Percentiles rank a stretch among this genome's conserved stretches.
Conservation (phyloP, 2,113 vertebrate genomes). For the Gadus chalcogrammus region DNA sequence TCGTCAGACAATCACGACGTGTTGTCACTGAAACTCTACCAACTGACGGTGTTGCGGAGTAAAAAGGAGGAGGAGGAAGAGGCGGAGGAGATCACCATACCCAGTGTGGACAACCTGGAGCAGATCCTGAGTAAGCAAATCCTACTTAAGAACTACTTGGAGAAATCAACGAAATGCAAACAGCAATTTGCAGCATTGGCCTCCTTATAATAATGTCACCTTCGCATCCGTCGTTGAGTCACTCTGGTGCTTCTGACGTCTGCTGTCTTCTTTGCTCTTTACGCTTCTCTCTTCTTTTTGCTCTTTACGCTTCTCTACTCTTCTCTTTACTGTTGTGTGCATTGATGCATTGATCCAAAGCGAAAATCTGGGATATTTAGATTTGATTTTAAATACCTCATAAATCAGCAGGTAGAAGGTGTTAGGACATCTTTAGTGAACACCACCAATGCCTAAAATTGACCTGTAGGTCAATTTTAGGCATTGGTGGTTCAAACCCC, state of each 20-base stretch:
- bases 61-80: slow-evolving; percentile 78
- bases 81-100: slow-evolving; percentile 81
- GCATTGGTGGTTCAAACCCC: no score
- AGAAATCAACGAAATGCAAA: background rate
- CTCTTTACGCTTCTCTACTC: no score
- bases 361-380: no score
- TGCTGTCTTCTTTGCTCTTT: no score
- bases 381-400: no score
- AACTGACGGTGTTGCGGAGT: slow-evolving; percentile 85
- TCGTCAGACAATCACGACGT: slow-evolving; percentile 90
- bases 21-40: slow-evolving; percentile 91
- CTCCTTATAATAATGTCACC: background rate
- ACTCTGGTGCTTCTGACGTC: background rate
- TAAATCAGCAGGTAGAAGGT: no score
- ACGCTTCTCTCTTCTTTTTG: no score
- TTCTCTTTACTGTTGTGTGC: background rate
- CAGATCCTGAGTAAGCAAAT: slow-evolving; percentile 69
- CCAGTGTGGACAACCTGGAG: slow-evolving; percentile 89
- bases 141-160: background rate
- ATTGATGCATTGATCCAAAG: no score
- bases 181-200: background rate
- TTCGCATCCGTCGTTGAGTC: background rate
- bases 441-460: no score
- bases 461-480: no score
- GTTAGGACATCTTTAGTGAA: no score